Percentiles rank a stretch among this genome's conserved stretches.
phyloP scores from a whole-genome alignment of 2,888 invertebrate genomes.

The Ypsolopha scabrella region DNA sequence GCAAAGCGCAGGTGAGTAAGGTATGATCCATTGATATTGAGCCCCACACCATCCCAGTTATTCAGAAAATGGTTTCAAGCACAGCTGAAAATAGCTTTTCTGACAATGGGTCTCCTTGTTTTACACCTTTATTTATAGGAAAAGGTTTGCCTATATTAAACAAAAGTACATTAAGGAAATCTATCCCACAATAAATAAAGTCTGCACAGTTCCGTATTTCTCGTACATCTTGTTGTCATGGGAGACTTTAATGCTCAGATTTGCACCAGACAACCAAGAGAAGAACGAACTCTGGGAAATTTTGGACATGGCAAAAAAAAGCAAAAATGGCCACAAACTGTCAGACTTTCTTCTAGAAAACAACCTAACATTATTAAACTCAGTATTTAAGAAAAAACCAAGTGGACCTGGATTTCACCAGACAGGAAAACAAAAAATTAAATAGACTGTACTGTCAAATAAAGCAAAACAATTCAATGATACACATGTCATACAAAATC shows the following conservation, averaged over 20 bases:
- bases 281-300: neutral
- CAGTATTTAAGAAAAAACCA: neutral
- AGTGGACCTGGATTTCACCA: slow-evolving; percentile 6
- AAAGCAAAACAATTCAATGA: neutral
- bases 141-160: too few species aligned
- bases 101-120: too few species aligned
- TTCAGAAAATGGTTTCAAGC: too few species aligned
- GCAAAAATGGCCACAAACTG: slow-evolving; percentile 3
- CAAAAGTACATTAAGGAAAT: too few species aligned
- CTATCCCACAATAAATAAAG: too few species aligned
- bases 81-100: too few species aligned
- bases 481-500: too few species aligned
- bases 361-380: slow-evolving; percentile 2
- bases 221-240: slow-evolving; percentile 1
- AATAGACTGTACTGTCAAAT: slow-evolving; percentile 2
- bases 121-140: too few species aligned
- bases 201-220: too few species aligned
- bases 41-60: too few species aligned
- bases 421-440: slow-evolving; percentile 4
- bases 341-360: slow-evolving; percentile 5
- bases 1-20: too few species aligned
- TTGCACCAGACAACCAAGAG: neutral
- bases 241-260: slow-evolving; percentile 7
- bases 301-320: slow-evolving; percentile 4
- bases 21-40: too few species aligned